Conservation (phyloP, 1,140 invertebrate genomes). For the Platorchestia sp. region DNA sequence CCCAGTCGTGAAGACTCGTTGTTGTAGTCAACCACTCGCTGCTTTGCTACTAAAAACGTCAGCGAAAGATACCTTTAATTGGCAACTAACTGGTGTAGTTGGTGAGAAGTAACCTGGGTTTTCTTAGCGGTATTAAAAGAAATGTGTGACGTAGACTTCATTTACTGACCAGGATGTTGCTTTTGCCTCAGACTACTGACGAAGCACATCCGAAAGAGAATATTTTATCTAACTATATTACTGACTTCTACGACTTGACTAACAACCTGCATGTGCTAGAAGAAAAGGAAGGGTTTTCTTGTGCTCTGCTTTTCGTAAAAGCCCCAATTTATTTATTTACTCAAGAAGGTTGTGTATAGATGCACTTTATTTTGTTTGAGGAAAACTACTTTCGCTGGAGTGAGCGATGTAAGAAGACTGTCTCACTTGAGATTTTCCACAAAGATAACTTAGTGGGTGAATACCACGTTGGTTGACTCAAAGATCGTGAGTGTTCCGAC, state of each 20-base stretch:
- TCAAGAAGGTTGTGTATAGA: too few relatives aligned
- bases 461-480: background rate
- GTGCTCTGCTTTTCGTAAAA: background rate
- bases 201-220: background rate
- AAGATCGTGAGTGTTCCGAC: background rate
- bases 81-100: background rate
- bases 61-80: background rate
- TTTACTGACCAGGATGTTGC: background rate
- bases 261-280: background rate
- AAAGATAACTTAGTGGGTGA: background rate
- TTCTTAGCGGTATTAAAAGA: background rate
- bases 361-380: too few relatives aligned
- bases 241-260: background rate
- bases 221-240: background rate
- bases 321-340: too few relatives aligned
- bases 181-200: background rate
- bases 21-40: background rate
- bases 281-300: background rate
- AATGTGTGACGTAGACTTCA: too few relatives aligned
- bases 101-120: background rate
- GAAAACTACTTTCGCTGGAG: too few relatives aligned
- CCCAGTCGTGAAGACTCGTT: background rate
- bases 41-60: background rate
- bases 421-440: too few relatives aligned
- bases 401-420: too few relatives aligned